These are phyloP conservation scores for Xyrichtys novacula DNA, from an alignment of 2,797 vertebrate genomes.

Conservation along the genomic window DNA sequence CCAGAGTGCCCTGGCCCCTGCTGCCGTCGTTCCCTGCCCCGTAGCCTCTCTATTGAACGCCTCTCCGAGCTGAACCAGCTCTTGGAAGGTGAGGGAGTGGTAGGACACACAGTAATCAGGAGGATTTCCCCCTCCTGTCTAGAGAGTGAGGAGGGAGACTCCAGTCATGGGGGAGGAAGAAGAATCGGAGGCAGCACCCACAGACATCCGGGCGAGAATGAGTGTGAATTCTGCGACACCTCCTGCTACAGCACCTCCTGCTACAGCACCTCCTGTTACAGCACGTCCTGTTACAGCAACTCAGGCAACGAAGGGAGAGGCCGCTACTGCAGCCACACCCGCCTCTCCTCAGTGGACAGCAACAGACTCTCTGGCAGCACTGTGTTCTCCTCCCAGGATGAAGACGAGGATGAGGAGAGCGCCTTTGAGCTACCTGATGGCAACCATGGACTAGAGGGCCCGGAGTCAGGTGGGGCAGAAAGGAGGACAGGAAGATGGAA, in stretches of 20 bases:
- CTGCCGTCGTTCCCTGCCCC: constrained; percentile 79
- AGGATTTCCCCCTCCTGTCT: constrained; percentile 76
- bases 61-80: constrained; percentile 87
- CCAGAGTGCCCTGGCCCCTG: constrained; percentile 81
- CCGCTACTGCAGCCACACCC: constrained; percentile 93
- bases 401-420: constrained; percentile 91
- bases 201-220: constrained; percentile 85
- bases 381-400: constrained; percentile 97
- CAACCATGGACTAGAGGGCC: constrained; percentile 85
- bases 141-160: constrained; percentile 90
- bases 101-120: constrained; percentile 77
- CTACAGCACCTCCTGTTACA: constrained; percentile 96
- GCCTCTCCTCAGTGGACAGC: constrained; percentile 96
- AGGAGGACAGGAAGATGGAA: constrained; percentile 78
- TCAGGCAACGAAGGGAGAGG: constrained; percentile 88
- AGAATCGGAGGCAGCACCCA: constrained; percentile 76
- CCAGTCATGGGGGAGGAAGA: constrained; percentile 77
- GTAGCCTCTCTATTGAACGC: constrained; percentile 86
- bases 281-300: constrained; percentile 91
- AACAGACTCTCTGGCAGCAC: constrained; percentile 97
- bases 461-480: constrained; percentile 82
- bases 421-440: constrained; percentile 93
- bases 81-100: constrained; percentile 85
- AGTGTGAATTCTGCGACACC: constrained; percentile 92
- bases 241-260: constrained; percentile 96